Evolutionary conservation across 1,140 invertebrate genomes (phyloP).

Genomic region (Bombus pascuorum): DNA sequence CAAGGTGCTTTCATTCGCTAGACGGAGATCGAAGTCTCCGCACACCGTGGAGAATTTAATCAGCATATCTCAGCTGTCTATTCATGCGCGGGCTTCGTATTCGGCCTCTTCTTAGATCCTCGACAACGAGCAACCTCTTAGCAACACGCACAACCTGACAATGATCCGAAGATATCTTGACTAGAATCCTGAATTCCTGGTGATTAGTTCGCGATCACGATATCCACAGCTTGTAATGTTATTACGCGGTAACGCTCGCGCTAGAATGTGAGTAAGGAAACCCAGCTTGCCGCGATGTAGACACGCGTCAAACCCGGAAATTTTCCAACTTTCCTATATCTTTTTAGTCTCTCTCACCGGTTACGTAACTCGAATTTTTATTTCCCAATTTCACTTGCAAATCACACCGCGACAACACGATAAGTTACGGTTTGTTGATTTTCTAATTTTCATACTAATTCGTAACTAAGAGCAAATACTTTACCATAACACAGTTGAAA

Average conservation of each 20-base stretch:
- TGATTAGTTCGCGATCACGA: background rate
- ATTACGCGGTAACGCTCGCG: background rate
- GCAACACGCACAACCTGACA: background rate
- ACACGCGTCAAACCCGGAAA: background rate
- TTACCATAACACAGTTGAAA: too few relatives aligned
- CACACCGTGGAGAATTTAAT: slow-evolving; percentile 66
- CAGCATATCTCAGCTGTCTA: slow-evolving; percentile 54
- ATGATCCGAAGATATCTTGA: too few relatives aligned
- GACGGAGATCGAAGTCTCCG: slow-evolving; percentile 5
- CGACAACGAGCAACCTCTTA: slow-evolving; percentile 22
- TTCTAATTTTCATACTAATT: too few relatives aligned
- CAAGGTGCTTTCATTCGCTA: background rate
- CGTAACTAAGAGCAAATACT: too few relatives aligned
- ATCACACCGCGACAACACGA: too few relatives aligned
- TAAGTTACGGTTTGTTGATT: too few relatives aligned
- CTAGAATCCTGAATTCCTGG: background rate
- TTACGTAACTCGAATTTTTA: too few relatives aligned
- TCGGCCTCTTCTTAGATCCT: background rate
- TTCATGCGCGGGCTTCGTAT: slow-evolving; percentile 48
- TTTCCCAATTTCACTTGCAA: too few relatives aligned
- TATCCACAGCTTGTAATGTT: background rate
- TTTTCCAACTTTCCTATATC: too few relatives aligned
- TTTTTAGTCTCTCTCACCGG: too few relatives aligned
- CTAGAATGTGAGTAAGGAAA: background rate
- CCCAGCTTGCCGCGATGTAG: background rate